phyloP scores from a whole-genome alignment of 2,888 invertebrate genomes.

The Noctua janthe region DNA sequence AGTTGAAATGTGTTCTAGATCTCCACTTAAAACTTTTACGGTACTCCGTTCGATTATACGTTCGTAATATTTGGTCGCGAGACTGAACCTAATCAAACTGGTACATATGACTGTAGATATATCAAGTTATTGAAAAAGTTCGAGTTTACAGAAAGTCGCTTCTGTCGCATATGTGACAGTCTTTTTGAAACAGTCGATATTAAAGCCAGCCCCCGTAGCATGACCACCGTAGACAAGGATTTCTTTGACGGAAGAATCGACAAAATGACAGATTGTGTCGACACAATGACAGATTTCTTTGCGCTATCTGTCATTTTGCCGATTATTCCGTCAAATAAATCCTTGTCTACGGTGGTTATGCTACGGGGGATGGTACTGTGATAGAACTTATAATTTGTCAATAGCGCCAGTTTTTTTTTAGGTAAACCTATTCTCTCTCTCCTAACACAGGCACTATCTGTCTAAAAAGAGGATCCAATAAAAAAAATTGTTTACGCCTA shows the following conservation, averaged over 20 bases:
- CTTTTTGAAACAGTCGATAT: neutral
- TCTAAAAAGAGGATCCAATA: too few relatives aligned
- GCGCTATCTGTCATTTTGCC: too few relatives aligned
- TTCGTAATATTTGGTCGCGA: neutral
- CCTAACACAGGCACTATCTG: too few relatives aligned
- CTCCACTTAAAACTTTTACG: conserved; percentile 31
- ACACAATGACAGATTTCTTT: too few relatives aligned
- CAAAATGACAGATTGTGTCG: too few relatives aligned
- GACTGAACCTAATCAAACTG: neutral
- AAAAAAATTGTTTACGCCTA: too few relatives aligned
- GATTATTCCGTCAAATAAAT: too few relatives aligned
- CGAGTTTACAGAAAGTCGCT: neutral
- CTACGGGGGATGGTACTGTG: neutral
- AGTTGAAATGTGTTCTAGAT: conserved; percentile 26
- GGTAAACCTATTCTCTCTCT: too few relatives aligned
- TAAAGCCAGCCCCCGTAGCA: neutral
- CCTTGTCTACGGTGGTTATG: too few relatives aligned
- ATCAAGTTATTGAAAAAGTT: neutral
- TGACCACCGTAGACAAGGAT: too few relatives aligned
- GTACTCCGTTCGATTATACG: neutral
- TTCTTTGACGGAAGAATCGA: too few relatives aligned
- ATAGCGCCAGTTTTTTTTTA: neutral
- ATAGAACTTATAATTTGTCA: neutral
- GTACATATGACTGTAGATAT: neutral
- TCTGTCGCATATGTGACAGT: neutral